These are phyloP conservation scores for Oreochromis mossambicus DNA, from an alignment of 2,797 vertebrate species.

Conservation along the genomic window DNA sequence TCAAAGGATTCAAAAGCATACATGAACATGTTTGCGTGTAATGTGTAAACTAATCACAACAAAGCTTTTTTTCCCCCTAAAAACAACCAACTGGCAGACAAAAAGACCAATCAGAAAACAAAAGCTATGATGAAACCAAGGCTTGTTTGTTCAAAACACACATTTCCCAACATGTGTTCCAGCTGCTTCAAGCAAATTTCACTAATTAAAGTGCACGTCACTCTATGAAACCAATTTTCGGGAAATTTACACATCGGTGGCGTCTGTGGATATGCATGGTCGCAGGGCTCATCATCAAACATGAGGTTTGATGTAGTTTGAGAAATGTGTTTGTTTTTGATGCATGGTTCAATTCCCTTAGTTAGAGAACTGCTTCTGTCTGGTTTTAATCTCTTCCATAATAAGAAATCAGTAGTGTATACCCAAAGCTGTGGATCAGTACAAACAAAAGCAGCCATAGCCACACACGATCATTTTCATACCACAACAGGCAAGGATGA, in stretches of 20 bases:
- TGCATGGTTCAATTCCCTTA: conserved; percentile 20
- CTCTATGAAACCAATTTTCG: neutral
- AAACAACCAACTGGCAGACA: neutral
- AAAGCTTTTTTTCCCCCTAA: neutral
- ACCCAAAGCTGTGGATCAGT: neutral
- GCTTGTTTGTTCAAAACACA: conserved; percentile 3
- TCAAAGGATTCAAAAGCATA: neutral
- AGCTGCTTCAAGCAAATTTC: neutral
- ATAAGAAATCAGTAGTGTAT: conserved; percentile 6
- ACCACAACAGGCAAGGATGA: conserved; percentile 8
- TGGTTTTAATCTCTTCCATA: conserved; percentile 33
- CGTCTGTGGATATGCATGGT: neutral
- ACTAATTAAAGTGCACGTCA: neutral
- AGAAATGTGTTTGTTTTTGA: conserved; percentile 32
- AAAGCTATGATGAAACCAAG: conserved; percentile 1
- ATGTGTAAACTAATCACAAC: neutral
- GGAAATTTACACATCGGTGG: neutral
- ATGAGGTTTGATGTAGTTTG: conserved; percentile 22
- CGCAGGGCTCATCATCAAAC: neutral
- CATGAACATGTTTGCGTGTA: neutral
- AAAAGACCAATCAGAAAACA: neutral
- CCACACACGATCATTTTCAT: conserved; percentile 12
- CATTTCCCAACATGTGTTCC: neutral
- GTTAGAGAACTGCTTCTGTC: conserved; percentile 10
- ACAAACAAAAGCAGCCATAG: conserved; percentile 1